Evolutionary conservation across 2,797 vertebrate genomes (phyloP).

Genomic region (Sciurus vulgaris): DNA sequence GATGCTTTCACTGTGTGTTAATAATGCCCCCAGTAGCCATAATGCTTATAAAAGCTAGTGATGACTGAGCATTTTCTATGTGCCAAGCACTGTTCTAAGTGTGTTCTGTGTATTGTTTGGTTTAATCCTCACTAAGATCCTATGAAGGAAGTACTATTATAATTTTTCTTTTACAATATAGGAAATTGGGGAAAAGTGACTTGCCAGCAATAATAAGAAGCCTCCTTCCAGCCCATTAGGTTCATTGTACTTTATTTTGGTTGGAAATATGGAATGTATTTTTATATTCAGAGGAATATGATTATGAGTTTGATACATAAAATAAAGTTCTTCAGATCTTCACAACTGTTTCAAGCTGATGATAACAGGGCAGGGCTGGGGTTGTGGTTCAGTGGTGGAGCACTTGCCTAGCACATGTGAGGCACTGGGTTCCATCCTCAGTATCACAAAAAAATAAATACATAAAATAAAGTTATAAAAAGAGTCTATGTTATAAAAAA

Average conservation of each 20-base stretch:
- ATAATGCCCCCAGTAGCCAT: background rate
- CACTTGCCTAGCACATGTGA: too few species aligned
- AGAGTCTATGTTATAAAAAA: too few species aligned
- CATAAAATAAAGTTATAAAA: too few species aligned
- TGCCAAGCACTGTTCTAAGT: background rate
- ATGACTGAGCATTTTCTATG: background rate
- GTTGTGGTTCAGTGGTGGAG: too few species aligned
- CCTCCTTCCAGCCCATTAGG: background rate
- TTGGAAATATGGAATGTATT: background rate
- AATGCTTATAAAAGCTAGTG: background rate
- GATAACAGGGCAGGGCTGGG: background rate
- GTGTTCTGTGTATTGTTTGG: background rate
- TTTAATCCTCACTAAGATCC: background rate
- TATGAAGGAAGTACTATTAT: background rate
- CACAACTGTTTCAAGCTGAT: background rate
- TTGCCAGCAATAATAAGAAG: background rate
- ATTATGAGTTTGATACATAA: constrained; percentile 18
- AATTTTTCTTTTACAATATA: background rate
- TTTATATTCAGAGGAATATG: constrained; percentile 9
- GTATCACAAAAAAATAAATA: too few species aligned
- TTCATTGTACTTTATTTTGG: constrained; percentile 22
- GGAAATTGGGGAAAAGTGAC: background rate
- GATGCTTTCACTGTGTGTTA: background rate
- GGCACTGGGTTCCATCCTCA: too few species aligned
- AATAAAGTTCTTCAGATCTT: constrained; percentile 25